A percentile compares a stretch with the other conserved stretches of the same genome.
Conservation (phyloP, 2,113 vertebrate species). For the Colistium nudipinnis region DNA sequence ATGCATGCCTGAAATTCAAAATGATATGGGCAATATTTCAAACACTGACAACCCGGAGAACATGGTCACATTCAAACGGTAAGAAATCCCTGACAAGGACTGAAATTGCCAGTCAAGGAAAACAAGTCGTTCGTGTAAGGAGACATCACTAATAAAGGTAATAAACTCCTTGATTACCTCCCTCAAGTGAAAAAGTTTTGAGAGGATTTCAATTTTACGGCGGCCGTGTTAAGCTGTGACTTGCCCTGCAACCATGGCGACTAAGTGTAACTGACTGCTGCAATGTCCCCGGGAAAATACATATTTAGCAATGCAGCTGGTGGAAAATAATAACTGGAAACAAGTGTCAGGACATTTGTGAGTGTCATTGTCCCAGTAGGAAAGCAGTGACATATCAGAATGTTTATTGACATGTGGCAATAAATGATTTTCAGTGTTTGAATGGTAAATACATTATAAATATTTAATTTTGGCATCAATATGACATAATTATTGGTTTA, state of each 20-base stretch:
- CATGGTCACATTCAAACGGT: neutral
- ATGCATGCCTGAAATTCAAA: neutral
- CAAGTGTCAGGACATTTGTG: too few species aligned
- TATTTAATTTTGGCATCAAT: too few species aligned
- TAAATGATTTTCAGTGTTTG: too few species aligned
- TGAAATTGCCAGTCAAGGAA: neutral
- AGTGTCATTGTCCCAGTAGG: neutral
- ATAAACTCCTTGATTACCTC: neutral
- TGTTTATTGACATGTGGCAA: neutral
- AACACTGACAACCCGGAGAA: constrained; percentile 5
- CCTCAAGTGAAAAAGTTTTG: neutral
- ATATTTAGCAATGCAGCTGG: neutral
- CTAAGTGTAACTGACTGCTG: neutral
- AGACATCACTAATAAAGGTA: neutral
- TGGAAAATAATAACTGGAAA: neutral
- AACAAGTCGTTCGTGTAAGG: neutral
- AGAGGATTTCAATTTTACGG: neutral
- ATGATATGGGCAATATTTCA: constrained; percentile 4
- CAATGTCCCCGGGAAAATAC: neutral
- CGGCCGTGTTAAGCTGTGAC: neutral
- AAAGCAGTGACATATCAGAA: neutral
- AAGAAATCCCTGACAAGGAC: neutral
- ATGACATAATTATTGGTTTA: too few species aligned
- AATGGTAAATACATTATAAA: too few species aligned
- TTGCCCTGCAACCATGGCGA: neutral